Base-by-base conservation (phyloP, 2,113 vertebrate species). In the Athene noctua region DNA sequence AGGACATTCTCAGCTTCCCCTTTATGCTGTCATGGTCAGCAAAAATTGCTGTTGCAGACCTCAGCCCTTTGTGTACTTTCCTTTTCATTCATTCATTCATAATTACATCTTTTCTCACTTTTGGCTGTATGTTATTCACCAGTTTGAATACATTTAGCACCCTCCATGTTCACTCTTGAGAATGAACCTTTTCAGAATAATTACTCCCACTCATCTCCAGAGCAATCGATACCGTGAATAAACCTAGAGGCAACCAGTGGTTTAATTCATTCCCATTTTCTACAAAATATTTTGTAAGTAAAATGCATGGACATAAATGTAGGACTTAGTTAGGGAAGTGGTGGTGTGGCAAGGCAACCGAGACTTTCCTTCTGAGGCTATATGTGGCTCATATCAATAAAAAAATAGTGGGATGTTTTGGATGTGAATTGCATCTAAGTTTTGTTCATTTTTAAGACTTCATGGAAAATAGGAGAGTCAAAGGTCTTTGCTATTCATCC, bases 171-270 rank as follows among this genome's bases (percentile, higher is more conserved):
- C 88, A 36, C 67, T 85, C 81, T 89, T 70, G 77, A 96, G 87
- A 95, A 80, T 26, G 91, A 96, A 95, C 79, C 86, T 92, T 93
- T 93, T 88, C 80, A 61, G 78, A 86, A 91, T 80, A 80, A 90
- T 96, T 94, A 82, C 80, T 87, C 77, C 91, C 54, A 86, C 93
- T 88, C 73, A 59, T 77, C 71, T 81, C 30, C 77, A 75, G 90
- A 92, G 94, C 80, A 73, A 85, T 95, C 9, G 6, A 87, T 90
- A 5, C 32, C 73, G 80, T 71, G 94, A 96, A 91, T 74, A 94
- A 94, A 84, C 68, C 78, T 70, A 61, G 88, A 89, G 80, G 52
- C 67, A 89, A 77, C 61, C 87, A 68, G 84, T 30, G 52, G 17
- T 82, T 93, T 81, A 54, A 73, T 86, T 94, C 75, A 83, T 52